A percentile compares a stretch with the other conserved stretches of the same genome.
phyloP scores from a whole-genome alignment of 2,113 vertebrate species.

The pig (Sus scrofa) region DNA sequence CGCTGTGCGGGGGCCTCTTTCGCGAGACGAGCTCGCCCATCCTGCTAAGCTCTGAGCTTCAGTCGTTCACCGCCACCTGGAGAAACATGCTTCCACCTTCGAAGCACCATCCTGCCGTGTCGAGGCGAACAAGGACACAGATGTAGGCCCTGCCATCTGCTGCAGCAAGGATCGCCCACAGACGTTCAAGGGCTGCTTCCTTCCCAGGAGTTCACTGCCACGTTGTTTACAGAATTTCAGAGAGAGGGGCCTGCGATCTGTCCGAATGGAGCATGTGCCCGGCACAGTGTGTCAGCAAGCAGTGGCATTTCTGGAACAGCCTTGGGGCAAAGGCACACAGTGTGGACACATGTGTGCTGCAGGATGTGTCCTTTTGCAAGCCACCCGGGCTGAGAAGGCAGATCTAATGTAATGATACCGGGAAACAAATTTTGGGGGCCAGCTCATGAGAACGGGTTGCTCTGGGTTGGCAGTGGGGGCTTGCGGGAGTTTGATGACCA shows the following conservation, averaged over 20 bases:
- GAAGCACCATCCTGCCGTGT: not conserved
- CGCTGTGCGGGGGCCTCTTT: not conserved
- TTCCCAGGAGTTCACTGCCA: not conserved
- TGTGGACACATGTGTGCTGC: not conserved
- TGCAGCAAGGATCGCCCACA: not conserved
- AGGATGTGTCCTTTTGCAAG: not conserved
- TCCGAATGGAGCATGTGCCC: accelerated
- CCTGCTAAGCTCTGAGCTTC: not conserved
- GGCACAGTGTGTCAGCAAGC: accelerated
- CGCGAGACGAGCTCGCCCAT: not conserved
- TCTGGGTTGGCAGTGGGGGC: not conserved
- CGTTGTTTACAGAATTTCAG: not conserved
- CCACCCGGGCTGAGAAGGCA: not conserved
- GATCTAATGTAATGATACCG: not conserved
- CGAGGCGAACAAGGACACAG: not conserved
- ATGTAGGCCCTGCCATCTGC: too few species aligned
- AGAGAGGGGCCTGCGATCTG: too few species aligned
- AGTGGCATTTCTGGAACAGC: not conserved
- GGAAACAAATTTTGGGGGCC: not conserved
- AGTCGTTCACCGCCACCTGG: not conserved
- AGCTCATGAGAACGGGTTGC: not conserved
- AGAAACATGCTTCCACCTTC: not conserved
- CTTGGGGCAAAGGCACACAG: not conserved
- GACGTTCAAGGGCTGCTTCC: not conserved
- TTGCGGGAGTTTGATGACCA: not conserved